Evolutionary conservation across 2,797 vertebrate species (phyloP).

Genomic region (Molossus alvarezi): DNA sequence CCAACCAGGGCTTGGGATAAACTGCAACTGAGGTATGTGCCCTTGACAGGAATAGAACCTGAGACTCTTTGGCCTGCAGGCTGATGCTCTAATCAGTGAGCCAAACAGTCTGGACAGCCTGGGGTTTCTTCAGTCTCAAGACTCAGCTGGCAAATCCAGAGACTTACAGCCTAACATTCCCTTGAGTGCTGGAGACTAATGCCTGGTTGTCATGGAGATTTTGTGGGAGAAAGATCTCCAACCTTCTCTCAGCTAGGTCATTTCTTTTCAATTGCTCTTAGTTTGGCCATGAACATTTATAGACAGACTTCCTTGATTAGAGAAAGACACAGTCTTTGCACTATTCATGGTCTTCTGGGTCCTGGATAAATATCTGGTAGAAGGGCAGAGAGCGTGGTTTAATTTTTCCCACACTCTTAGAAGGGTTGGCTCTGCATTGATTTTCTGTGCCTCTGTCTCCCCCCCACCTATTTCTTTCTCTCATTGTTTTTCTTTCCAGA

Average conservation of each 20-base stretch:
- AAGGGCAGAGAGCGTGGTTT: neutral
- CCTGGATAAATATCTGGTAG: neutral
- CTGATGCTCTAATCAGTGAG: too few species aligned
- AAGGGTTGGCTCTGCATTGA: neutral
- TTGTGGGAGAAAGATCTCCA: constrained; percentile 11
- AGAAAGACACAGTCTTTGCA: neutral
- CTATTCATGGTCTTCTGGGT: neutral
- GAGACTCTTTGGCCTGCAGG: too few species aligned
- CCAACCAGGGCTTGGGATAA: too few species aligned
- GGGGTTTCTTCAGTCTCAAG: constrained; percentile 18
- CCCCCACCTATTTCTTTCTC: neutral
- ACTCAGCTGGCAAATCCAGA: constrained; percentile 61
- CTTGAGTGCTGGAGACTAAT: constrained; percentile 37
- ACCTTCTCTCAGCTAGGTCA: neutral
- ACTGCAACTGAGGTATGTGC: too few species aligned
- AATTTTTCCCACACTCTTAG: neutral
- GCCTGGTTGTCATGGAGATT: constrained; percentile 59
- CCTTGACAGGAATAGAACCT: too few species aligned
- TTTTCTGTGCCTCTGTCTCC: neutral
- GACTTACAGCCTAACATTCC: constrained; percentile 39
- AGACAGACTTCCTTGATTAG: neutral
- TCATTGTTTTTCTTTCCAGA: neutral
- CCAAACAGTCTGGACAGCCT: neutral
- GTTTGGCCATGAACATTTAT: neutral
- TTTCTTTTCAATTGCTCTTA: constrained; percentile 35